Evolutionary conservation across 2,888 invertebrate species (phyloP), one percentile per base, ranked within the genome.

Genomic region (Auanema freiburgensis): DNA sequence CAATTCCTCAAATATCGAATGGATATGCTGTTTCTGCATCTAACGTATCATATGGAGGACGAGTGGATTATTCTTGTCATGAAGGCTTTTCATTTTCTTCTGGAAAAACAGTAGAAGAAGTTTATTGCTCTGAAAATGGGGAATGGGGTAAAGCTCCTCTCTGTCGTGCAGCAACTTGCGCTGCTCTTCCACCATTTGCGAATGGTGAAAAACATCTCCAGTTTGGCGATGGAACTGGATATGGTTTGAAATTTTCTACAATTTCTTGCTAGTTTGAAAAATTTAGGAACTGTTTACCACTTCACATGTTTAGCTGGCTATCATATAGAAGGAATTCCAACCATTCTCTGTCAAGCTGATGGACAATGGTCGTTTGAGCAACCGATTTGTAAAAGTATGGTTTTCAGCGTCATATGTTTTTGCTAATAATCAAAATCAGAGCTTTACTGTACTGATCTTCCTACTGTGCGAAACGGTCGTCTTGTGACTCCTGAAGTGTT

Each of bases 1-100:
- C 95, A 24, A 95, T 96, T 54, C 95, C 95, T 60, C 96, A 96
- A 88, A 96, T 96, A 71, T 92, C 93, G 83, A 96, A 95, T 84
- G 95, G 95, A 54, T 95, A 94, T 85, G 94, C 94, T 2, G 93
- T 93, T 84, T 92, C 92, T 54, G 93, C 95, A 0, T 91, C 93
- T 3, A 95, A 95, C 85, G 95, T 96, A 8, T 95, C 94, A 0
- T 96, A 92, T 83, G 89, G 90, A 68, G 95, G 73, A 4, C 62
- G 61, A 11, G 69, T 68, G 60, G 93, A 92, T 84, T 96, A 95
- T 84, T 93, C 94, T 83, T 96, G 95, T 84, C 95, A 96, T 84
- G 93, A 94, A 59, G 95, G 82, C 11, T 82, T 82, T 69, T 92
- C 92, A 57, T 95, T 96, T 83, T 90, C 92, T 5, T 91, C 92